Conservation (phyloP, 2,888 invertebrate species). For the Prosapia bicincta region DNA sequence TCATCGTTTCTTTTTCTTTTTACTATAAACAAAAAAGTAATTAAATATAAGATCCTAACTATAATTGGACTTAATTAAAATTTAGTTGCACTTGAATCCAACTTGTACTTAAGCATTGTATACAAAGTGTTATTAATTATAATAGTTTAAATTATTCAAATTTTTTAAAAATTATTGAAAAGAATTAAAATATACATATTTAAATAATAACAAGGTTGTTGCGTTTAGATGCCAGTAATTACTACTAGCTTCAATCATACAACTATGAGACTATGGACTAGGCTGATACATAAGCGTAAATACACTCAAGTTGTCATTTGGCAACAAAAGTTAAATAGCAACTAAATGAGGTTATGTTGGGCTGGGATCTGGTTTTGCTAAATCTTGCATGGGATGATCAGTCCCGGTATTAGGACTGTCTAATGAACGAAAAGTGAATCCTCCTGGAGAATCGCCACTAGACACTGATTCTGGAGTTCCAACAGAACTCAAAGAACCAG, state of each 20-base stretch:
- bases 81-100: too few relatives aligned
- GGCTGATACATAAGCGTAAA: conserved; percentile 17
- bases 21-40: too few relatives aligned
- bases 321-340: not conserved
- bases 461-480: conserved; percentile 60
- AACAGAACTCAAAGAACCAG: conserved; percentile 55
- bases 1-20: too few relatives aligned
- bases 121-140: too few relatives aligned
- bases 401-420: conserved; percentile 49
- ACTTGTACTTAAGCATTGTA: not conserved
- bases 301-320: not conserved
- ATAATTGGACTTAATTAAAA: too few relatives aligned
- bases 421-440: conserved; percentile 53
- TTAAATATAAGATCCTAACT: too few relatives aligned
- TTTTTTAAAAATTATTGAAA: not conserved
- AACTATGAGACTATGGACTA: conserved; percentile 10
- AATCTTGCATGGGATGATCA: conserved; percentile 27
- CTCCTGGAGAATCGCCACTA: conserved; percentile 56
- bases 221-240: not conserved
- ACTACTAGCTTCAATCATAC: not conserved
- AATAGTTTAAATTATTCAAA: not conserved
- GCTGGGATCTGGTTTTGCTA: conserved; percentile 21
- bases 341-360: conserved; percentile 21
- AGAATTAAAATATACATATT: not conserved
- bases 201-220: not conserved